Conservation (phyloP, 2,888 invertebrate genomes). For the Abrostola triplasia region DNA sequence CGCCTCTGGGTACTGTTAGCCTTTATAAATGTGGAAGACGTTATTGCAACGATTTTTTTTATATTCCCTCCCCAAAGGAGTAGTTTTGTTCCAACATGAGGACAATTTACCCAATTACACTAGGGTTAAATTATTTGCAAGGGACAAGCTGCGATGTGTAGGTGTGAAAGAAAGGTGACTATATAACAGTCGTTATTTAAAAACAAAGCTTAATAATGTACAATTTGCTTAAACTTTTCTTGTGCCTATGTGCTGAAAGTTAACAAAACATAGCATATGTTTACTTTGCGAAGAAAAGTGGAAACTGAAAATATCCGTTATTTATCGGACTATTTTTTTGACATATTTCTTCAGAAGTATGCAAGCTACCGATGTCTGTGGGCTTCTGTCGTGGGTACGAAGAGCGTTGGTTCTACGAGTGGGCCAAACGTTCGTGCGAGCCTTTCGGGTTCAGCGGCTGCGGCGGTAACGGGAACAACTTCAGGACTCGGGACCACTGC, state of each 20-base stretch:
- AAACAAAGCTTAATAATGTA: no score
- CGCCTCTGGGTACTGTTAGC: slow-evolving; percentile 62
- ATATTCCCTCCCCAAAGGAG: no score
- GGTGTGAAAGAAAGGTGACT: no score
- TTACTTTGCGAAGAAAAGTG: background rate
- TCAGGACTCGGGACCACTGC: slow-evolving; percentile 92
- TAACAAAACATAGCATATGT: background rate
- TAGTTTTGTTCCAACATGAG: background rate
- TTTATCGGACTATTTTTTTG: background rate
- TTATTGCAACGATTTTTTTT: no score
- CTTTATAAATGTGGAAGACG: no score
- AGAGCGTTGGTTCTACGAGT: slow-evolving; percentile 96
- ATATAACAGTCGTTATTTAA: no score
- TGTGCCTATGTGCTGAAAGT: no score
- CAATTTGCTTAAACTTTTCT: no score
- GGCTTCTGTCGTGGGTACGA: slow-evolving; percentile 94
- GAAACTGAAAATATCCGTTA: background rate
- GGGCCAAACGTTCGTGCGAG: slow-evolving; percentile 91
- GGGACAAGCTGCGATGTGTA: no score
- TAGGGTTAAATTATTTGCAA: no score
- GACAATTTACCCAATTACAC: no score
- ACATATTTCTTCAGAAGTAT: slow-evolving; percentile 82
- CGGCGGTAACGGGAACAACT: slow-evolving; percentile 96
- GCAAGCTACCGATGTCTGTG: slow-evolving; percentile 89
- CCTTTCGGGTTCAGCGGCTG: slow-evolving; percentile 97